These are phyloP conservation scores for Ectemnius cavifrons DNA, from an alignment of 2,888 invertebrate genomes.

Conservation along the genomic window DNA sequence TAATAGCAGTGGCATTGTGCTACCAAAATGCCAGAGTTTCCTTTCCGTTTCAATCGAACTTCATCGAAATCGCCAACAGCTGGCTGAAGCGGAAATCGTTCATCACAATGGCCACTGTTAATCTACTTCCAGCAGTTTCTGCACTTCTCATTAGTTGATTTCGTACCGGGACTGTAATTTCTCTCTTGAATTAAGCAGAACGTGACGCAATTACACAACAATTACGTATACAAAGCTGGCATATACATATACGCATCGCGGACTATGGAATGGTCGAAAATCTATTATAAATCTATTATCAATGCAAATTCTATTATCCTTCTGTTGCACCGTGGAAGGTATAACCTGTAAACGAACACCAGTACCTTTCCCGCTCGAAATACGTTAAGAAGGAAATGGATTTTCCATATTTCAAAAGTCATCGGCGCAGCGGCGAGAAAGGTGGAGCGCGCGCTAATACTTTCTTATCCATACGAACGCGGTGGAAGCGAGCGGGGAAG, in stretches of 20 bases:
- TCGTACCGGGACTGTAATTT: too few species aligned
- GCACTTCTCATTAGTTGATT: too few species aligned
- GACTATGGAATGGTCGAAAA: too few species aligned
- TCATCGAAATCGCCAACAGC: not conserved
- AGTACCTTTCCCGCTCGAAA: not conserved
- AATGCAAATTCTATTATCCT: too few species aligned
- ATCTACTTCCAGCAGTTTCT: too few species aligned
- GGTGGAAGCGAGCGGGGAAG: slow-evolving; percentile 56
- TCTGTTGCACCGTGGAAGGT: not conserved
- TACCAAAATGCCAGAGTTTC: slow-evolving; percentile 20
- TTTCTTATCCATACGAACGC: slow-evolving; percentile 60
- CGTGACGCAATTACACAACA: too few species aligned
- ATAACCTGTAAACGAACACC: not conserved
- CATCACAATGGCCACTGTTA: too few species aligned
- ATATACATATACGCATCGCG: too few species aligned
- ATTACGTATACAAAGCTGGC: too few species aligned
- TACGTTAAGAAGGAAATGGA: slow-evolving; percentile 28
- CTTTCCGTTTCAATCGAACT: slow-evolving; percentile 23
- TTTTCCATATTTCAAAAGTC: slow-evolving; percentile 72
- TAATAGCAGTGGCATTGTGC: slow-evolving; percentile 29
- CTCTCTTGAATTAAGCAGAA: too few species aligned
- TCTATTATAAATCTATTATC: too few species aligned
- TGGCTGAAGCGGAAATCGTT: not conserved
- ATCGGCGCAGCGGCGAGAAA: slow-evolving; percentile 66
- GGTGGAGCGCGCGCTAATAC: slow-evolving; percentile 71